These are phyloP conservation scores for Cephus runcator DNA, from an alignment of 2,888 invertebrate species.

Conservation along the genomic window DNA sequence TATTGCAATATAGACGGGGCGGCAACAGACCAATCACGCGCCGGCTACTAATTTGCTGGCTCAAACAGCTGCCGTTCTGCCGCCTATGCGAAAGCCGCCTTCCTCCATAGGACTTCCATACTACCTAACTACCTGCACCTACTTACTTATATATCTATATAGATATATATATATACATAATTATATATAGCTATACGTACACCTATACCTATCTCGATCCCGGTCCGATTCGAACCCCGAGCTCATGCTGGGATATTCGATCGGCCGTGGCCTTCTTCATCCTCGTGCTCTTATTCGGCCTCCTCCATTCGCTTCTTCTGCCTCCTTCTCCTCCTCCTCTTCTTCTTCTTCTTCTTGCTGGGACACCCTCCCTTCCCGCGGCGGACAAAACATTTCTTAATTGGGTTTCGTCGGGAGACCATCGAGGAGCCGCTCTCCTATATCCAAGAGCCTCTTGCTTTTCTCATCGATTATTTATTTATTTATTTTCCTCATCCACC, in stretches of 20 bases:
- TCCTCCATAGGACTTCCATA: background rate
- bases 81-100: conserved; percentile 58
- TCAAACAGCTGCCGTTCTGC: conserved; percentile 65
- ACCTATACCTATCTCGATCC: conserved; percentile 47
- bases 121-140: background rate
- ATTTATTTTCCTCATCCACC: conserved; percentile 35
- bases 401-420: conserved; percentile 59
- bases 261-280: conserved; percentile 37
- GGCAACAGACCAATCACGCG: conserved; percentile 65
- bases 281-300: conserved; percentile 37
- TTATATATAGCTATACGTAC: conserved; percentile 24
- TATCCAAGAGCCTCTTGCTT: conserved; percentile 29
- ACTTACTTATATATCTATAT: conserved; percentile 6
- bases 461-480: conserved; percentile 45
- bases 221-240: conserved; percentile 47
- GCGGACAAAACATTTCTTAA: conserved; percentile 66
- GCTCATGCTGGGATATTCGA: conserved; percentile 57
- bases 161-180: background rate
- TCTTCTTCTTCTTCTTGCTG: conserved; percentile 24
- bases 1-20: conserved; percentile 62
- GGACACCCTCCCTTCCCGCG: conserved; percentile 43
- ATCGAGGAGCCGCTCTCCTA: conserved; percentile 31
- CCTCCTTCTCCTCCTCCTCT: conserved; percentile 14
- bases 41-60: conserved; percentile 65
- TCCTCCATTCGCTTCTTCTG: conserved; percentile 14